Evolutionary conservation across 2,888 invertebrate genomes (phyloP).

Genomic region (Ptilodon capucinus): DNA sequence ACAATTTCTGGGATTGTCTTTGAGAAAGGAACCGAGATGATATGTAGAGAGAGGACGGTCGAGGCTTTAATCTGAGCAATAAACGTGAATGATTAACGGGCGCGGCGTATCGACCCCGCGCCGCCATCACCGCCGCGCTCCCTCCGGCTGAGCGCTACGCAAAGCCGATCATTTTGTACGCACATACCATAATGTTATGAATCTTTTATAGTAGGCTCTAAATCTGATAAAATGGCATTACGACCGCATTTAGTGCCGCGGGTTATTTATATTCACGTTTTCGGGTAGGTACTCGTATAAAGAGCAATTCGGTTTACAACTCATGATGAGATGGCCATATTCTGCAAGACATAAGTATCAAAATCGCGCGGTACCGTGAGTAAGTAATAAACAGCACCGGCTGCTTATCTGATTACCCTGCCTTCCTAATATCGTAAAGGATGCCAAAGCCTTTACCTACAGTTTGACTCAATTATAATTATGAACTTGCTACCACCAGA

Average conservation of each 20-base stretch:
- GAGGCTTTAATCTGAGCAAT: constrained; percentile 14
- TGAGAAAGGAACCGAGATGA: neutral
- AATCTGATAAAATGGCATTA: neutral
- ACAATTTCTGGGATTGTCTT: neutral
- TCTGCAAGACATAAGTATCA: neutral
- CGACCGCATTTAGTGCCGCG: neutral
- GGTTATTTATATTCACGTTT: neutral
- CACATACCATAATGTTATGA: constrained; percentile 4
- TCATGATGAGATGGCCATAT: neutral
- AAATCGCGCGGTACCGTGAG: neutral
- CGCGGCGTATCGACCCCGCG: neutral
- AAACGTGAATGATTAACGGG: constrained; percentile 20
- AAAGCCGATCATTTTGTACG: neutral
- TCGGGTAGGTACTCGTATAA: neutral
- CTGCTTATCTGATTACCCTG: too few species aligned
- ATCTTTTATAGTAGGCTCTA: neutral
- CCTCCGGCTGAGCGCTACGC: constrained; percentile 1
- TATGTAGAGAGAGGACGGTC: neutral
- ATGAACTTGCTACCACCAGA: too few species aligned
- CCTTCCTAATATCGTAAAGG: too few species aligned
- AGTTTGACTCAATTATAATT: too few species aligned
- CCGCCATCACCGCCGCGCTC: neutral
- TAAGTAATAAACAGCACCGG: neutral
- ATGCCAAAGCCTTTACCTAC: too few species aligned
- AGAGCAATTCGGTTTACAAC: neutral